Percentiles rank a stretch among this genome's conserved stretches.
phyloP scores from a whole-genome alignment of 2,113 vertebrate species.

The Cricetomys ansorgei region DNA sequence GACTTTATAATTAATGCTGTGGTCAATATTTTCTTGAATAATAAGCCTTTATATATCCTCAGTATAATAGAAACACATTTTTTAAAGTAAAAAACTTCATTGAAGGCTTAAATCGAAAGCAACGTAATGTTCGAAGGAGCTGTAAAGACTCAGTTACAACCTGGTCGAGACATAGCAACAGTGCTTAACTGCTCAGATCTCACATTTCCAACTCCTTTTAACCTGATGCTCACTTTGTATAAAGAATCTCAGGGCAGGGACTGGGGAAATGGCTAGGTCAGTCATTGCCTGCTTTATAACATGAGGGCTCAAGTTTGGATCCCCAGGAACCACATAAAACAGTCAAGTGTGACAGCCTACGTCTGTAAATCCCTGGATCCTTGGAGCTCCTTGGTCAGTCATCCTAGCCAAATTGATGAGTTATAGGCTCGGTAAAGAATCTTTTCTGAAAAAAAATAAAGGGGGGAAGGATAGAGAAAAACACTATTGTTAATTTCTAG shows the following conservation, averaged over 20 bases:
- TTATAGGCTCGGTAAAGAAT: neutral
- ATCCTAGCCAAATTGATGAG: neutral
- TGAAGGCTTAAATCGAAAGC: neutral
- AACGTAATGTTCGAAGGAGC: neutral
- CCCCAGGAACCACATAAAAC: neutral
- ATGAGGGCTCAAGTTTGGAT: neutral
- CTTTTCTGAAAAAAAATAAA: neutral
- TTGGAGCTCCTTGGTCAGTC: neutral
- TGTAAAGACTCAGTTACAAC: neutral
- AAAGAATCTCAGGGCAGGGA: neutral
- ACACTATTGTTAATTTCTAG: neutral
- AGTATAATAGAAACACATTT: neutral
- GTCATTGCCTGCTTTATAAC: neutral
- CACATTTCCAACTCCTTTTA: neutral
- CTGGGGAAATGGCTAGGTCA: neutral
- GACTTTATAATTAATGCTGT: neutral
- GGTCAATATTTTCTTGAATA: neutral
- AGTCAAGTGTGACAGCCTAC: neutral
- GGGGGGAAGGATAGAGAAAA: too few relatives aligned
- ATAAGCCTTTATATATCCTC: neutral
- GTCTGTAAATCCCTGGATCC: neutral
- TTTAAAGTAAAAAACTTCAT: constrained; percentile 25
- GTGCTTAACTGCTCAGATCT: neutral
- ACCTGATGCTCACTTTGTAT: neutral
- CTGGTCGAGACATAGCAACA: neutral